Evolutionary conservation across 2,797 vertebrate genomes (phyloP).

Genomic region (Chrysocyon brachyurus): DNA sequence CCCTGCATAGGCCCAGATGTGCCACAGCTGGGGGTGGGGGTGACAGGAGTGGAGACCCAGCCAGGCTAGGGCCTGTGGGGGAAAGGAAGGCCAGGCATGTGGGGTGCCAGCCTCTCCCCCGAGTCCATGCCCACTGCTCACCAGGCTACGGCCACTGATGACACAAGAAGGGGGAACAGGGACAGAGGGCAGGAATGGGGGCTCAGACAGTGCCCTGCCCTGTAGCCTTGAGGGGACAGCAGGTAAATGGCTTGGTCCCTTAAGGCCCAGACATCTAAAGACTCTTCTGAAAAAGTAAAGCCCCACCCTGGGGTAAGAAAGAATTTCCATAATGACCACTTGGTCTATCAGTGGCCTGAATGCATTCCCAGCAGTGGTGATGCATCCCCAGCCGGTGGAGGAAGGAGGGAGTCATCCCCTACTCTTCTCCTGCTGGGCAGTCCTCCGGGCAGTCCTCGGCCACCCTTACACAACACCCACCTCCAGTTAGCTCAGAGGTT

Average conservation of each 20-base stretch:
- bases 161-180: neutral
- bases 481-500: conserved; percentile 47
- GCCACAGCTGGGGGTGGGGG: neutral
- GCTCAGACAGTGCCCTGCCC: neutral
- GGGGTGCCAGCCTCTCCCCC: neutral
- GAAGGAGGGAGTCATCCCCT: neutral
- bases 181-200: neutral
- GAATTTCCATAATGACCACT: conserved; percentile 58
- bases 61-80: neutral
- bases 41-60: neutral
- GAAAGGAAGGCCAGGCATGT: fast-evolving
- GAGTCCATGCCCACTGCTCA: neutral
- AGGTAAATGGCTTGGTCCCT: neutral
- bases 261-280: neutral
- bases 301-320: neutral
- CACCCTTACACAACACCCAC: neutral
- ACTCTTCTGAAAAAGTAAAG: neutral
- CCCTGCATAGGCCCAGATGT: neutral
- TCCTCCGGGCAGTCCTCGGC: neutral
- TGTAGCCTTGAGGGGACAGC: neutral
- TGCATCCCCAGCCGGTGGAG: conserved; percentile 19
- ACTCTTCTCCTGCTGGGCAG: too few species aligned
- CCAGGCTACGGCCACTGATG: neutral
- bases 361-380: conserved; percentile 61
- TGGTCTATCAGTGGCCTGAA: neutral